phyloP scores from a whole-genome alignment of 2,113 vertebrate species.

The Mustela nigripes region DNA sequence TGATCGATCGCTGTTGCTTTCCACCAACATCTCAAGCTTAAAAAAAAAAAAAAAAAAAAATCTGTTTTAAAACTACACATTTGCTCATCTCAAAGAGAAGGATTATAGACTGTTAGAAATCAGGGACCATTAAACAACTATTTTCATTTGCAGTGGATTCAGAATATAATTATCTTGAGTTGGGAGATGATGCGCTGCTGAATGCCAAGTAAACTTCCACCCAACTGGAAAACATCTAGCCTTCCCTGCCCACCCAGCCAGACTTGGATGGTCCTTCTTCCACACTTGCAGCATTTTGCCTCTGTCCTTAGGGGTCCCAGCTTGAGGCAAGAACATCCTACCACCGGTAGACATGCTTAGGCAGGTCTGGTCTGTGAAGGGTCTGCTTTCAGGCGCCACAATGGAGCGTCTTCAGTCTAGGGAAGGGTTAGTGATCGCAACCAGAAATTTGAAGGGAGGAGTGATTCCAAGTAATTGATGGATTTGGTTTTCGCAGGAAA shows the following conservation, averaged over 20 bases:
- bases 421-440: fast-evolving
- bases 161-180: not conserved
- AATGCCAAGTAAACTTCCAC: not conserved
- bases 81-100: slow-evolving; percentile 35
- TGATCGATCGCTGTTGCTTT: not conserved
- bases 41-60: not conserved
- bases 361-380: not conserved
- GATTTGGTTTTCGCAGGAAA: not conserved
- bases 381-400: not conserved
- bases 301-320: not conserved
- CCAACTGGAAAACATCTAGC: not conserved
- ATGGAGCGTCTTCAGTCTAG: not conserved
- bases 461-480: not conserved
- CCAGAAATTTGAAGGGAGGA: not conserved
- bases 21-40: not conserved
- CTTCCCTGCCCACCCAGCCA: not conserved
- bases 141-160: slow-evolving; percentile 50
- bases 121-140: slow-evolving; percentile 21
- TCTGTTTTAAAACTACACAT: slow-evolving; percentile 8
- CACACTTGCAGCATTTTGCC: not conserved
- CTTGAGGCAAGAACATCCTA: not conserved
- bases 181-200: not conserved
- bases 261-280: not conserved
- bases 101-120: slow-evolving; percentile 51
- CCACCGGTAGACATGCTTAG: not conserved